phyloP scores from a whole-genome alignment of 2,797 vertebrate genomes.

The Pangasius larnaudii region DNA sequence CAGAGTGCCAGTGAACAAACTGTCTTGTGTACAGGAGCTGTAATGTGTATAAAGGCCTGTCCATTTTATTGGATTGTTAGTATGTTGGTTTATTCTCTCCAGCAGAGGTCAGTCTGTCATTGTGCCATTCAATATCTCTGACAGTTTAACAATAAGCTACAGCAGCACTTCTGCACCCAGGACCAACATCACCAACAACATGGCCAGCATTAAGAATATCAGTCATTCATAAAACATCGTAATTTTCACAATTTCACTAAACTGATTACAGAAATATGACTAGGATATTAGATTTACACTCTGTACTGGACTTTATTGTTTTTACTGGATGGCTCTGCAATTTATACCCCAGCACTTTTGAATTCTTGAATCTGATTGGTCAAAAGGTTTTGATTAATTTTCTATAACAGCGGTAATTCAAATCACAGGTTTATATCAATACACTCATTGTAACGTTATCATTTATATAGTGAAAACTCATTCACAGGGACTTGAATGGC shows the following conservation, averaged over 20 bases:
- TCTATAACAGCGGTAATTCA: background rate
- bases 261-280: background rate
- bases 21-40: constrained; percentile 6
- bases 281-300: background rate
- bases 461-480: background rate
- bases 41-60: background rate
- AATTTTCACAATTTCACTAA: background rate
- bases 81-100: constrained; percentile 42
- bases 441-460: background rate
- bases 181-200: background rate
- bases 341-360: background rate
- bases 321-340: background rate
- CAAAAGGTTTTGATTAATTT: background rate
- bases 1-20: background rate
- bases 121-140: constrained; percentile 32
- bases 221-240: background rate
- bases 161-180: background rate
- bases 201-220: background rate
- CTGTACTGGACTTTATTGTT: background rate
- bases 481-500: background rate
- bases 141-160: constrained; percentile 12
- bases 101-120: constrained; percentile 60
- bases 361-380: background rate
- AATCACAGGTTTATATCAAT: background rate
- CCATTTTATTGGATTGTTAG: constrained; percentile 22